Base-by-base conservation (phyloP, 2,797 vertebrate genomes). In the Aplochiton taeniatus region DNA sequence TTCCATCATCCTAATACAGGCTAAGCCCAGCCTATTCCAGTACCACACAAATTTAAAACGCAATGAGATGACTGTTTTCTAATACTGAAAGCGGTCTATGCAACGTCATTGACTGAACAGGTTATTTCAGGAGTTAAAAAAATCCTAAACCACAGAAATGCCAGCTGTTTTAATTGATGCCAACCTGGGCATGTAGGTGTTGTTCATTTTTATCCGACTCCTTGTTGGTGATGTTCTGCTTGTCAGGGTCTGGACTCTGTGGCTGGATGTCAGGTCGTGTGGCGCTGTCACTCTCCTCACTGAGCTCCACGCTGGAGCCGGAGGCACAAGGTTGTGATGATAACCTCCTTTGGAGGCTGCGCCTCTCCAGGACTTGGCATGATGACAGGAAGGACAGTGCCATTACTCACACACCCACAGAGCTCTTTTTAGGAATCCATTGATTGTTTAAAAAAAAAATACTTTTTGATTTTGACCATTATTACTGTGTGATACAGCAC, bases 121-220 rank as follows among this genome's bases (percentile, higher is more conserved):
- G 48, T 50, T 6, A 1, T 16, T n/a, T 9, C n/a, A 6, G 50
- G 14, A 51, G 60, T 78, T 72, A 64, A 69, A 65, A 55, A 66
- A 71, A 63, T 57, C 62, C 44, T 48, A 54, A 57, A 61, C 66
- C 72, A 12, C 59, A 64, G 20, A 31, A 66, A 63, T 72, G 51
- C 68, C 70, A 64, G 71, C 69, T 77, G 73, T 74, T 55, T 43
- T 14, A 51, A 64, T 11, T 59, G 50, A 68, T 72, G 72, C 75
- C 63, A 73, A 92, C 92, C 90, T 93, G 90, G 16, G 82, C 89
- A 82, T 91, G 85, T 65, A 93, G 85, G 58, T 90, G 82, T 73
- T 85, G 82, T 65, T 86, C 85, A 31, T 31, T 31, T 73, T 72
- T 68, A 53, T 70, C 63, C 18, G 78, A 52, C 47, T 76, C 67